Percentiles rank a stretch among this genome's conserved stretches.
Conservation (phyloP, 1,140 invertebrate species). For the Eupristina koningsbergeri region DNA sequence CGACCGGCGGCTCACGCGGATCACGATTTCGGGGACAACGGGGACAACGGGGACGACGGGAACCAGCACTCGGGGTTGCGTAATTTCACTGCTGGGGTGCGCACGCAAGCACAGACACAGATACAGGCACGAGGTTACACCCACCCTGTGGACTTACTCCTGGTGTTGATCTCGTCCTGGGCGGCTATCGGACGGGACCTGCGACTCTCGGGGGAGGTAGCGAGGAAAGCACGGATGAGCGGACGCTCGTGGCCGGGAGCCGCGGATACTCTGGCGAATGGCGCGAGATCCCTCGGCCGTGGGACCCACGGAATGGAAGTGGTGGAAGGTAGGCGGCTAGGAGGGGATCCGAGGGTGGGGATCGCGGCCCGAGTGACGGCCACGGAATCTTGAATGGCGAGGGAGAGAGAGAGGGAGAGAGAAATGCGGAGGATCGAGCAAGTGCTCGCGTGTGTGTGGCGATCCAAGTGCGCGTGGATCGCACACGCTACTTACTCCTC, state of each 20-base stretch:
- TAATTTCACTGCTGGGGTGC: conserved; percentile 49
- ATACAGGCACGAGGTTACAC: no score
- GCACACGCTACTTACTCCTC: not conserved
- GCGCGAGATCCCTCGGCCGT: conserved; percentile 16
- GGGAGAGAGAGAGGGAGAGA: not conserved
- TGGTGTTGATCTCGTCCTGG: not conserved
- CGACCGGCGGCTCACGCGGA: no score
- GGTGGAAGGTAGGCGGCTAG: not conserved
- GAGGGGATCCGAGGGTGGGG: conserved; percentile 10
- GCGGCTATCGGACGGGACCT: not conserved
- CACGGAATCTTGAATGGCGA: conserved; percentile 28
- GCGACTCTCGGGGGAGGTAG: not conserved
- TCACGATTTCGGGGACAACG: no score
- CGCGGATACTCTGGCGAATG: conserved; percentile 21
- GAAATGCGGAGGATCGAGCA: not conserved
- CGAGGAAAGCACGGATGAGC: not conserved
- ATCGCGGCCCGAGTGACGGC: not conserved
- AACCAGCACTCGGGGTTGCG: conserved; percentile 19
- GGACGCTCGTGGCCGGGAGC: conserved; percentile 11
- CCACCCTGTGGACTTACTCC: no score
- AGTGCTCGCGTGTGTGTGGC: not conserved
- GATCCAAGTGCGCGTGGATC: not conserved
- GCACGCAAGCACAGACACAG: conserved; percentile 10
- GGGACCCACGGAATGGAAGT: conserved; percentile 2
- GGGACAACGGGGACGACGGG: not conserved